Evolutionary conservation across 2,113 vertebrate species (phyloP).

Genomic region (Chaetorhynchus papuensis): DNA sequence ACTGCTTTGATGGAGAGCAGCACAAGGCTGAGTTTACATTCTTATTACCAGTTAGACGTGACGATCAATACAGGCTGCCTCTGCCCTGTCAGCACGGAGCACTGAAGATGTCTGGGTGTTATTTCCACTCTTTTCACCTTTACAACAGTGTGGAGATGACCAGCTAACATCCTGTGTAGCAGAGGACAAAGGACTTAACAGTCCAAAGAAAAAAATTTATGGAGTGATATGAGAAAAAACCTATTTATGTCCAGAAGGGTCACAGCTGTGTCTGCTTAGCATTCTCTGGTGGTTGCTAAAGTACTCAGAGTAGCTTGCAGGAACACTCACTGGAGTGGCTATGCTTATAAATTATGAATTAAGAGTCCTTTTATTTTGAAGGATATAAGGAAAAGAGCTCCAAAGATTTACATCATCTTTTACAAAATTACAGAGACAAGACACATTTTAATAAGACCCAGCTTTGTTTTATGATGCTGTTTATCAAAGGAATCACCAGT

Average conservation of each 20-base stretch:
- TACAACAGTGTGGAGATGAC: not conserved
- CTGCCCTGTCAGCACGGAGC: conserved; percentile 34
- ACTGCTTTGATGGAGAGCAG: conserved; percentile 55
- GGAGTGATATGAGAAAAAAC: not conserved
- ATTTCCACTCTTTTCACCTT: conserved; percentile 16
- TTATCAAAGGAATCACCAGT: not conserved
- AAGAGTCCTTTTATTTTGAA: not conserved
- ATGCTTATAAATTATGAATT: not conserved
- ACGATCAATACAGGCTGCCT: conserved; percentile 46
- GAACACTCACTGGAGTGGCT: not conserved
- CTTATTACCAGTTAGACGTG: conserved; percentile 42
- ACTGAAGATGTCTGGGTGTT: not conserved
- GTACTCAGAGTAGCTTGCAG: not conserved
- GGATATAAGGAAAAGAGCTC: not conserved
- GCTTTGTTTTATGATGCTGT: not conserved
- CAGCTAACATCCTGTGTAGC: not conserved
- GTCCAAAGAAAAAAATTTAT: not conserved
- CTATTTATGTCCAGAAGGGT: not conserved
- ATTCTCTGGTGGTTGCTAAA: not conserved
- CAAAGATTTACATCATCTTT: not conserved
- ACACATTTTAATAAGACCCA: not conserved
- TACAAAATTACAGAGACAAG: not conserved
- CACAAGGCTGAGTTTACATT: conserved; percentile 58
- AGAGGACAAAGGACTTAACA: not conserved
- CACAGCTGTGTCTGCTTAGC: not conserved